These are phyloP conservation scores for Gallinago undulata DNA, from an alignment of 2,113 vertebrate genomes.

Conservation along the genomic window DNA sequence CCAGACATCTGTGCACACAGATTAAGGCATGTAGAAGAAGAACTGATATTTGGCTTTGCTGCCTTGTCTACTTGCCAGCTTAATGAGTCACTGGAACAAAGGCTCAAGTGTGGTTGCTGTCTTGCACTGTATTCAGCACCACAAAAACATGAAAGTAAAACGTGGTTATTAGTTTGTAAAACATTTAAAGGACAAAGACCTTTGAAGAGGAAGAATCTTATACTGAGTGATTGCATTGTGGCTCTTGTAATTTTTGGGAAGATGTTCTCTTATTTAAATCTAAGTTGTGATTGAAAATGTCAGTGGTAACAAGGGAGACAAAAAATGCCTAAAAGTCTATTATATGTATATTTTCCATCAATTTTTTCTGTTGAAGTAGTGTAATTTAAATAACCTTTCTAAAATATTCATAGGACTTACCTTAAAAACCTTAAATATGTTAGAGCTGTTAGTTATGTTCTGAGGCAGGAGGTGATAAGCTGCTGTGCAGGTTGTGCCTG, in stretches of 20 bases:
- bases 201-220: not conserved
- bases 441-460: not conserved
- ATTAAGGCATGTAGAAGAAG: not conserved
- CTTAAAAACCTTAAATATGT: not conserved
- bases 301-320: not conserved
- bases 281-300: not conserved
- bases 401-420: not conserved
- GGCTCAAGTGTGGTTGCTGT: not conserved
- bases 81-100: not conserved
- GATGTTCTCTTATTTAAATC: not conserved
- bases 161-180: not conserved
- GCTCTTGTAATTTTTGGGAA: not conserved
- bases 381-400: not conserved
- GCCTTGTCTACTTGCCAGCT: not conserved
- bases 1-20: not conserved
- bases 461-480: not conserved
- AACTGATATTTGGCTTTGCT: not conserved
- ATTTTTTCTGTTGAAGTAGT: not conserved
- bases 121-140: not conserved
- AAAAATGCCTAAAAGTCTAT: not conserved
- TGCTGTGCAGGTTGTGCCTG: not conserved
- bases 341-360: not conserved
- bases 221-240: not conserved
- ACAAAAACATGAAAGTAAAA: not conserved
- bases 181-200: not conserved